phyloP scores from a whole-genome alignment of 2,888 invertebrate genomes.

The Sclerodermus sp. region DNA sequence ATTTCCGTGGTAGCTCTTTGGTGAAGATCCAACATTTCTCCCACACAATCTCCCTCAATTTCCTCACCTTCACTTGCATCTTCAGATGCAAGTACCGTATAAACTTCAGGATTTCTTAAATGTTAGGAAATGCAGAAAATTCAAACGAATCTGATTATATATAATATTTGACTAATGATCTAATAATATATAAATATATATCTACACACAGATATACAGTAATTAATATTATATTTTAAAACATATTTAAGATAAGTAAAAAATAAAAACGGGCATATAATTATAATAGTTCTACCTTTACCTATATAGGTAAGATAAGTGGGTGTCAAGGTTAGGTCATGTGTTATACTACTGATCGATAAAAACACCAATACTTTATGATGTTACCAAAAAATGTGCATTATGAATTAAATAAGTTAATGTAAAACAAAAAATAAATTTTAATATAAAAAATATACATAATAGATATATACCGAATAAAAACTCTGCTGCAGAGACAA shows the following conservation, averaged over 20 bases:
- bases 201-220: neutral
- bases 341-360: slow-evolving; percentile 45
- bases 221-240: neutral
- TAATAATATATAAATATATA: too few species aligned
- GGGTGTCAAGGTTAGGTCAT: slow-evolving; percentile 48
- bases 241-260: neutral
- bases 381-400: neutral
- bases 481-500: slow-evolving; percentile 72
- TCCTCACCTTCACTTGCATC: slow-evolving; percentile 56
- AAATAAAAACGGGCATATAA: neutral
- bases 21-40: slow-evolving; percentile 45
- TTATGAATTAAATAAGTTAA: neutral
- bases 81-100: slow-evolving; percentile 51
- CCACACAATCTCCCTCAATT: slow-evolving; percentile 43
- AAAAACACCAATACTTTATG: slow-evolving; percentile 13
- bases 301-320: slow-evolving; percentile 7
- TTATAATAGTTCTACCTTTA: neutral
- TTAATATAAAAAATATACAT: slow-evolving; percentile 8
- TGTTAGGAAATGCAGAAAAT: too few species aligned
- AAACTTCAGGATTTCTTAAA: slow-evolving; percentile 48
- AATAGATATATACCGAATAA: slow-evolving; percentile 63
- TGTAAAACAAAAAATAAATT: neutral
- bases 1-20: slow-evolving; percentile 42
- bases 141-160: too few species aligned
- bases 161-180: too few species aligned